phyloP scores from a whole-genome alignment of 2,113 vertebrate species.

The Tachysurus vachellii region DNA sequence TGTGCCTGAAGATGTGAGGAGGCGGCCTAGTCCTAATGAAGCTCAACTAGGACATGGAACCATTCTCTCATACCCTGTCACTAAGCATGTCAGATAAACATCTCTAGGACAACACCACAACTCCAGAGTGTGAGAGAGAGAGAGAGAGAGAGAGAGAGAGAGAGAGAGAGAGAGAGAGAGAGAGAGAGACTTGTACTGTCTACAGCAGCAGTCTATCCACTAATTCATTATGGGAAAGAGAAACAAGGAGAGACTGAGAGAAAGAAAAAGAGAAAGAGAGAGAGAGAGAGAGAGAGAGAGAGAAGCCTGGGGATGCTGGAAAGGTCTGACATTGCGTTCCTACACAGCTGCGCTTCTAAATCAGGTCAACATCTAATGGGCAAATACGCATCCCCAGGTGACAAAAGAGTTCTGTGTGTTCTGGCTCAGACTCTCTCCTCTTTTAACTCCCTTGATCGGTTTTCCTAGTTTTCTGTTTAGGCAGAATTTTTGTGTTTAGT shows the following conservation, averaged over 20 bases:
- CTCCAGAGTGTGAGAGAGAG: slow-evolving; percentile 43
- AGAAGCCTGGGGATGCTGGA: slow-evolving; percentile 38
- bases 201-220: slow-evolving; percentile 51
- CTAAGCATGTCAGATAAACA: slow-evolving; percentile 49
- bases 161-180: too few species aligned
- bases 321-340: slow-evolving; percentile 53
- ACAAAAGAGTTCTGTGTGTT: slow-evolving; percentile 49
- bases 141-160: slow-evolving; percentile 17
- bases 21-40: slow-evolving; percentile 44
- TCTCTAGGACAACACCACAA: slow-evolving; percentile 52
- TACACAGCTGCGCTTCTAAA: slow-evolving; percentile 63
- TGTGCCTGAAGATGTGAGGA: slow-evolving; percentile 62
- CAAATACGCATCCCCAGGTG: slow-evolving; percentile 55
- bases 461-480: background rate
- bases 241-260: background rate
- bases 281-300: slow-evolving; percentile 1
- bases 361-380: slow-evolving; percentile 64
- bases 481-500: background rate
- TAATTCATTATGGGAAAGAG: background rate
- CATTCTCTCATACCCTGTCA: slow-evolving; percentile 43
- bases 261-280: background rate
- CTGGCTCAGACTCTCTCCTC: slow-evolving; percentile 22
- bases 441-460: slow-evolving; percentile 22
- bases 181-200: slow-evolving; percentile 22
- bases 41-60: slow-evolving; percentile 40